Evolutionary conservation across 1,140 invertebrate species (phyloP), one percentile per base, ranked within the genome.

Genomic region (Hydropsyche tenuis): DNA sequence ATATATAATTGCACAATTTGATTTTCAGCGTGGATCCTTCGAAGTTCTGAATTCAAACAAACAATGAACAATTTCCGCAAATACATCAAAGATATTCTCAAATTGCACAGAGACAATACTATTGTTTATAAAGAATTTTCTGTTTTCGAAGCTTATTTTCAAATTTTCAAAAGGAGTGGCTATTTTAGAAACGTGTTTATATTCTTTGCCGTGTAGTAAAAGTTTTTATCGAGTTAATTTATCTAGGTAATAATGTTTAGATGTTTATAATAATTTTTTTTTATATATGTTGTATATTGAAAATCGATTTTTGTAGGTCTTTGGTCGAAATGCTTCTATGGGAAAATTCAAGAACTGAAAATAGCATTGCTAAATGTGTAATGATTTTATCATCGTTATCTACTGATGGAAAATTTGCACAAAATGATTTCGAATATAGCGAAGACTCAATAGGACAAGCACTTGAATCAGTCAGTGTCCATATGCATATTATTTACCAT

Each of bases 51-150:
- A 1, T 22, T 48, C 20, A 14, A 27, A 48, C 16, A 22, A 30
- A 18, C 22, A 4, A 30, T 51, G 5, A 25, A n/a, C 23, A 37
- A 2, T 48, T 66, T 77, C n/a, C 48, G 74, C 5, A 73, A 74
- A 22, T n/a, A 27, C 18, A 72, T 76, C 12, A 75, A 78, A 45
- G 73, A 78, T 2, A 65, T 74, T 12, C 48, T 78, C 46, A 78
- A 76, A 68, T 14, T 25, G 12, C 42, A 76, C 18, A 30, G 74
- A 0, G 74, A 75, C 3, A 62, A 78, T 46, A 60, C 62, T 3
- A 22, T 72, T 23, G 46, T 78, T 42, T 78, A 76, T 37, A 60
- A 23, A 46, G 77, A 78, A 45, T 74, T 74, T 30, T 65, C 77
- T 25, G 14, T 65, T 9, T 68, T 78, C 3, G 77, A 78, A 23